Evolutionary conservation across 2,888 invertebrate species (phyloP), one percentile per base, ranked within the genome.

Genomic region (Uloborus plumipes): DNA sequence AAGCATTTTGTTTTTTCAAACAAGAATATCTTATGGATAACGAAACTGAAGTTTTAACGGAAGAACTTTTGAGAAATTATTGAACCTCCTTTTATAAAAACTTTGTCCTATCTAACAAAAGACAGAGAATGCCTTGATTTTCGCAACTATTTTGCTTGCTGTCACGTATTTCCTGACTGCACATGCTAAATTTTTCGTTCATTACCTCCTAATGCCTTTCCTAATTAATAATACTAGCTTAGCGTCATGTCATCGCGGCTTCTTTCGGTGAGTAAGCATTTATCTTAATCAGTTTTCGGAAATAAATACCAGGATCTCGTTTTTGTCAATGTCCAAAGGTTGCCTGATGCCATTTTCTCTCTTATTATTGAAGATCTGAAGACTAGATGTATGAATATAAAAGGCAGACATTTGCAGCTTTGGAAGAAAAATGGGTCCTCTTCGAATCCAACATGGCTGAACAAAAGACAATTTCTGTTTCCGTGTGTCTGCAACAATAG

Each of bases 401-500:
- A 76, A 69, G 75, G 50, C n/a, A 22, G 67, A 15, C 62, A 20
- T 61, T 55, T 20, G 58, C 55, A 55, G 61, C 47, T 59, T 51
- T 50, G 16, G 51, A 78, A 78, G 64, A 66, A 72, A 78, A 71
- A 78, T 59, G 58, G 78, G 78, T 26, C 39, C 66, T 66, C 31
- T 72, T 71, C 59, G 59, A 78, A 78, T 66, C 53, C 66, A 47
- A 59, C 78, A 78, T 72, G 58, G 51, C 72, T 50, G 72, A 78
- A 72, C 78, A 72, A 78, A 78, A 78, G 78, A 78, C 71, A 78
- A 78, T 72, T 78, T 78, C 61, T 78, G 72, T 78, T 66, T 58
- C 72, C 59, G 59, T 78, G 78, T 71, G 78, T 66, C 71, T 50
- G 78, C 72, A 78, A 78, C 78, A 78, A 72, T 72, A 72, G 72